These are phyloP conservation scores for Cerastis leucographa DNA, from an alignment of 2,888 invertebrate genomes.

Conservation along the genomic window DNA sequence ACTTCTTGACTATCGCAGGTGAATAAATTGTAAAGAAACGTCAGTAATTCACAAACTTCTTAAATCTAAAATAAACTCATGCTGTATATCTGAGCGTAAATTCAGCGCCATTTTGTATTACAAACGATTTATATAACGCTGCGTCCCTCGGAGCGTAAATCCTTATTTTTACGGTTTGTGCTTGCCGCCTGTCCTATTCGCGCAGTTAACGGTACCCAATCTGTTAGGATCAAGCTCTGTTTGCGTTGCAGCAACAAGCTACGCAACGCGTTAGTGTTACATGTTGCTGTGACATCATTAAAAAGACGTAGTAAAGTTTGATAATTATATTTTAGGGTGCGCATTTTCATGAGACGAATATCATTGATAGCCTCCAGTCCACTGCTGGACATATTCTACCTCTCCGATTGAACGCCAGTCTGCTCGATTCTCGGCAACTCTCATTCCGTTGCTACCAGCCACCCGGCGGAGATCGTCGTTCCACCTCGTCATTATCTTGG, in stretches of 20 bases:
- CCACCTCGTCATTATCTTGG: no score
- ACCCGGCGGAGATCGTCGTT: no score
- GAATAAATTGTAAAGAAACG: no score
- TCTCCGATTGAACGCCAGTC: no score
- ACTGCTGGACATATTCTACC: no score
- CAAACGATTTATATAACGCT: slow-evolving; percentile 26
- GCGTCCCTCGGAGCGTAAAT: slow-evolving; percentile 27
- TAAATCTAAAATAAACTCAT: not conserved
- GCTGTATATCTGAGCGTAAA: not conserved
- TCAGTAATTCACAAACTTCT: not conserved
- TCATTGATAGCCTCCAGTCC: not conserved
- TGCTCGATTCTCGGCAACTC: no score
- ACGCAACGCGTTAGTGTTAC: not conserved
- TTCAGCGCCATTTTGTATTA: slow-evolving; percentile 14
- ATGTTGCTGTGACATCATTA: slow-evolving; percentile 8
- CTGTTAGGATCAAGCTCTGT: slow-evolving; percentile 30
- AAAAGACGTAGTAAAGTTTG: not conserved
- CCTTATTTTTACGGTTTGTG: slow-evolving; percentile 45
- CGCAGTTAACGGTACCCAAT: slow-evolving; percentile 34
- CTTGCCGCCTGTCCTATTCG: slow-evolving; percentile 19
- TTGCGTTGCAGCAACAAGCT: slow-evolving; percentile 5
- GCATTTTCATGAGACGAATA: not conserved
- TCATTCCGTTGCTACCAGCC: no score
- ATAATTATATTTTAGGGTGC: not conserved
- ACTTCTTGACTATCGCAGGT: not conserved